Conservation (phyloP, 2,797 vertebrate genomes). For the Periparus ater region DNA sequence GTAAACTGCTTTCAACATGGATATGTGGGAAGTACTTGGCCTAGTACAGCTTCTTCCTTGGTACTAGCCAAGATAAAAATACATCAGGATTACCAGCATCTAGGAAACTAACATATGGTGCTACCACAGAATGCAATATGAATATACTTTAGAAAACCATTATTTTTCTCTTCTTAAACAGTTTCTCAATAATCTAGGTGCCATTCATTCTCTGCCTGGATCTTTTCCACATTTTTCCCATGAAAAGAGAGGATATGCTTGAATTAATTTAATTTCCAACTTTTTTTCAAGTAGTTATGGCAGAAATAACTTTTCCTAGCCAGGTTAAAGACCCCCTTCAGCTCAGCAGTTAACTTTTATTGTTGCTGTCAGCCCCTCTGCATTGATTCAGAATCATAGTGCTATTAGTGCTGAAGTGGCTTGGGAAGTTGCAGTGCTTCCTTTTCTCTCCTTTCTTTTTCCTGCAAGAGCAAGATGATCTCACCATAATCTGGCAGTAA, state of each 20-base stretch:
- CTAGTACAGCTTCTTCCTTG: conserved; percentile 38
- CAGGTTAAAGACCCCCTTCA: conserved; percentile 16
- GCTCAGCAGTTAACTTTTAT: not conserved
- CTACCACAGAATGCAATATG: conserved; percentile 23
- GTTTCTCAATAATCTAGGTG: conserved; percentile 13
- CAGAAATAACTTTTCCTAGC: conserved; percentile 44
- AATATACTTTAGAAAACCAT: conserved; percentile 39
- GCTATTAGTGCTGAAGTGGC: not conserved
- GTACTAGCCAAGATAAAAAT: conserved; percentile 67
- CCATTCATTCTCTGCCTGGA: conserved; percentile 27
- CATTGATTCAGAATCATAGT: not conserved
- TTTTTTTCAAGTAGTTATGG: conserved; percentile 24
- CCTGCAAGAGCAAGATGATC: not conserved
- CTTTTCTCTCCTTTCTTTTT: not conserved
- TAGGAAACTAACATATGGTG: conserved; percentile 62
- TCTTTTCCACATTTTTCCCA: conserved; percentile 10
- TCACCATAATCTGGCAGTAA: not conserved
- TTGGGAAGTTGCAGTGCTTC: not conserved
- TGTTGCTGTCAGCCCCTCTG: not conserved
- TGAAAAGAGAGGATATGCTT: conserved; percentile 34
- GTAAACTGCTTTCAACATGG: conserved; percentile 47
- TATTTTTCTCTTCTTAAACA: conserved; percentile 37
- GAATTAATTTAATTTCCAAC: conserved; percentile 48
- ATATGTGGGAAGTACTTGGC: conserved; percentile 61
- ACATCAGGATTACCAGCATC: conserved; percentile 57